Evolutionary conservation across 2,888 invertebrate species (phyloP).

Genomic region (Trissoscelio sp.): DNA sequence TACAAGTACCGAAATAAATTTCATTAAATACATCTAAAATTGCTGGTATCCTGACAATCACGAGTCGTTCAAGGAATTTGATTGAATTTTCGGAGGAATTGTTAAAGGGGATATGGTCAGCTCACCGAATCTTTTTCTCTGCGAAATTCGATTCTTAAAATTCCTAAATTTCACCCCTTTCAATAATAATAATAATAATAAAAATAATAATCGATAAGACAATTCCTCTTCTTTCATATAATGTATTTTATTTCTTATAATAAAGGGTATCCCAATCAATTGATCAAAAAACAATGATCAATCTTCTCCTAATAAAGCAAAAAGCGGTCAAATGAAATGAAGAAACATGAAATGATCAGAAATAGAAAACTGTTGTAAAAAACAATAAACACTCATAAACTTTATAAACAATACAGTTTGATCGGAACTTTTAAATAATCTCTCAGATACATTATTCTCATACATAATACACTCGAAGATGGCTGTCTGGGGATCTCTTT

Average conservation of each 20-base stretch:
- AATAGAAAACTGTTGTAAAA: too few species aligned
- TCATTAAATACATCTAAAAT: slow-evolving; percentile 32
- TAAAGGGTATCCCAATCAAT: too few species aligned
- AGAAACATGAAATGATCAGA: too few species aligned
- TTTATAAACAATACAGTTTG: slow-evolving; percentile 34
- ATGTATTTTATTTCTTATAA: too few species aligned
- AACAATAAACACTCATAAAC: too few species aligned
- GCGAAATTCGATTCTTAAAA: slow-evolving; percentile 16
- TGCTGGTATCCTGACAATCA: slow-evolving; percentile 20
- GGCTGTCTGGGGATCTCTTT: slow-evolving; percentile 49
- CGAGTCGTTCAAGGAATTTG: slow-evolving; percentile 25
- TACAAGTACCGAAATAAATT: neutral
- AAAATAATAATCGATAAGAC: neutral
- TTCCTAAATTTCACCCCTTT: slow-evolving; percentile 1
- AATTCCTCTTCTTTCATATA: too few species aligned
- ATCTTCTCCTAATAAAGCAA: too few species aligned
- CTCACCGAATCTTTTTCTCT: neutral
- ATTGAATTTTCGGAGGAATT: slow-evolving; percentile 46
- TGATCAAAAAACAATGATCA: neutral
- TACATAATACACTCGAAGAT: slow-evolving; percentile 36
- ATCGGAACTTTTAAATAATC: slow-evolving; percentile 11
- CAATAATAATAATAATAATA: too few species aligned
- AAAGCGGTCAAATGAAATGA: too few species aligned
- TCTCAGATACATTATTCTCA: slow-evolving; percentile 28
- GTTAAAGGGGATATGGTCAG: slow-evolving; percentile 39